Base-by-base conservation (phyloP, 2,113 vertebrate genomes). In the Ascaphus truei region DNA sequence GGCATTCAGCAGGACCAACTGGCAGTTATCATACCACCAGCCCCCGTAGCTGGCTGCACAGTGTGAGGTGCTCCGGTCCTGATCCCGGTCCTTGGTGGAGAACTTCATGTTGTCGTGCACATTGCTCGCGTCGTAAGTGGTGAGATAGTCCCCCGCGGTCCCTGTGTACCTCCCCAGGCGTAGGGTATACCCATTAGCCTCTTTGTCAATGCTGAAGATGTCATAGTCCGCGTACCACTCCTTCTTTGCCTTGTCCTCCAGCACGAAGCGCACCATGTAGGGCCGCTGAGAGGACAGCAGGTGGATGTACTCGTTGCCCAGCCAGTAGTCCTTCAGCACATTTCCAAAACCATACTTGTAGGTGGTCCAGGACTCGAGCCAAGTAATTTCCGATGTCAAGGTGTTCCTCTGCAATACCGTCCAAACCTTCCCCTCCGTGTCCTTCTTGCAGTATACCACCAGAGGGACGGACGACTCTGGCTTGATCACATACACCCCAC, bases 41-140 rank as follows among this genome's bases (percentile, higher is more conserved):
- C 84, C 84, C 18, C 82, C 79, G 0, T 78, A 80, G 74, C 76
- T 69, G 61, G 1, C 60, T 62, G 79, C 79, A 0, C 84, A 84
- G 72, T 81, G 79, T 26, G 74, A 53, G 0, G 59, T 62, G 62
- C 76, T 72, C 36, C 80, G 78, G 61, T 84, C 84, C 74, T 85
- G 80, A 62, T 85, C 84, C 47, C 4, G 79, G 74, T 85, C 82
- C 0, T 65, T 60, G 0, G 84, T 83, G 55, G 72, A 81, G 75
- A 85, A 85, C 61, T 78, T 81, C 81, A 82, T 83, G 55, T 86
- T 86, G 72, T 84, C 81, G 0, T 84, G 81, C 2, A 85, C 72
- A 27, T 73, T 80, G 27, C 59, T 76, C 56, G 81, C 36, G 4
- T 79, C 62, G 20, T 63, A 76, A 43, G 27, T 26, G 12, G 81